Base-by-base conservation (phyloP, 2,888 invertebrate genomes). In the Sarcophaga caerulescens region DNA sequence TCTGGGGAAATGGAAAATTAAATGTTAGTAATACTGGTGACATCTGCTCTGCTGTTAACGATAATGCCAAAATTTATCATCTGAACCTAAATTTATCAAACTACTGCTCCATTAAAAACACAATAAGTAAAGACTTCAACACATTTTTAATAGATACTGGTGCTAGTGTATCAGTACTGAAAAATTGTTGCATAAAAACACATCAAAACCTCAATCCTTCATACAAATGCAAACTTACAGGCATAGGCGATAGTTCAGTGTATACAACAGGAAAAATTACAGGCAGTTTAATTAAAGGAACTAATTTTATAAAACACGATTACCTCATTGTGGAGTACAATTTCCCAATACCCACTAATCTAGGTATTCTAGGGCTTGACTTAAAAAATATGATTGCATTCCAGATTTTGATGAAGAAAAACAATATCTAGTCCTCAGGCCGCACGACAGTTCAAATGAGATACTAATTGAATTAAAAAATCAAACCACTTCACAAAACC, bases 281-380 rank as follows among this genome's bases (percentile, higher is more conserved):
- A 19, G 60, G 60, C 19, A 60, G 19, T 60, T 60, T 60, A 60
- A 21, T 60, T 60, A 60, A 60, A 60, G 60, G 19, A 60, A 60
- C 17, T 60, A n/a, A 3, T 60, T 60, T 19, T n/a, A n/a, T 60
- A n/a, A 8, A 6, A 21, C 23, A 45, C 4, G 4, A 45, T 21
- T 68, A 47, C 19, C 68, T 68, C 17, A 12, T 68, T 19, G 21
- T 47, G 11, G 19, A 68, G 19, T 12, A 68, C 21, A 47, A 68
- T 68, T 47, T 68, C 45, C 47, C 68, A 47, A 68, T 45, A 68
- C 21, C 60, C 3, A 60, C n/a, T n/a, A 21, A 60, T 60, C n/a
- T n/a, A n/a, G 60, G 52, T 17, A 52, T 52, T 52, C 17, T 52
- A 52, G 52, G 4, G 12, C 52, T 52, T 52, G 52, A 52, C 14